Percentiles rank a stretch among this genome's conserved stretches.
These are phyloP conservation scores for Calidris pugnax DNA, from an alignment of 2,113 vertebrate species.

Conservation along the genomic window DNA sequence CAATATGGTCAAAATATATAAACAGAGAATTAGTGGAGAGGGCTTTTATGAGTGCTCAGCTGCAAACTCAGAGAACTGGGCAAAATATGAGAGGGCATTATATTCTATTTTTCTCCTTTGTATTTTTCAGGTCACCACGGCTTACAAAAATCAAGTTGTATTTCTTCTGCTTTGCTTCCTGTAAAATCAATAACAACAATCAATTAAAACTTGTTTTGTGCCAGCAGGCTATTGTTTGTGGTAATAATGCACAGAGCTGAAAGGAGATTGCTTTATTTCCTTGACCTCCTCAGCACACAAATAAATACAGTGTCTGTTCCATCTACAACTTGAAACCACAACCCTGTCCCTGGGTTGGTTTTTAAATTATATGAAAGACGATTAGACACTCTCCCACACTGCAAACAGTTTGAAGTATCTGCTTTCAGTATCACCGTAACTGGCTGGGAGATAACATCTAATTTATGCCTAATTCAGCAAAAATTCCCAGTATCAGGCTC, in stretches of 20 bases:
- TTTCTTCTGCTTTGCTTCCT: constrained; percentile 47
- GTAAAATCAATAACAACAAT: constrained; percentile 43
- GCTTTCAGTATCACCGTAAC: constrained; percentile 25
- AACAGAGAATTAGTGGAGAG: not conserved
- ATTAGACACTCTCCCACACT: not conserved
- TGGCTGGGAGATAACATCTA: constrained; percentile 46
- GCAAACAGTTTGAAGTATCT: constrained; percentile 35
- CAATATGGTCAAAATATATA: constrained; percentile 31
- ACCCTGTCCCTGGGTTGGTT: not conserved
- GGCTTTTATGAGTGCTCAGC: not conserved
- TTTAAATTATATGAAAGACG: constrained; percentile 16
- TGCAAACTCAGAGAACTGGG: not conserved
- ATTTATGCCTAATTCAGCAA: constrained; percentile 48
- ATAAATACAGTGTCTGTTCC: not conserved
- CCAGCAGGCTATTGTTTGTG: constrained; percentile 30
- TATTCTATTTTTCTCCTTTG: not conserved
- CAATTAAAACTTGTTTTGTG: constrained; percentile 15
- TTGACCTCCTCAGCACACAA: not conserved
- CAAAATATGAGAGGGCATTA: not conserved
- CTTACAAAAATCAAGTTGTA: constrained; percentile 18
- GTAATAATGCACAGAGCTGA: not conserved
- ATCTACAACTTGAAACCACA: constrained; percentile 5
- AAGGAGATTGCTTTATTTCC: not conserved
- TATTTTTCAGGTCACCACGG: constrained; percentile 55
- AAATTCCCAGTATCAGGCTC: constrained; percentile 12